Evolutionary conservation across 2,797 vertebrate species (phyloP).

Genomic region (Adrianichthys oophorus): DNA sequence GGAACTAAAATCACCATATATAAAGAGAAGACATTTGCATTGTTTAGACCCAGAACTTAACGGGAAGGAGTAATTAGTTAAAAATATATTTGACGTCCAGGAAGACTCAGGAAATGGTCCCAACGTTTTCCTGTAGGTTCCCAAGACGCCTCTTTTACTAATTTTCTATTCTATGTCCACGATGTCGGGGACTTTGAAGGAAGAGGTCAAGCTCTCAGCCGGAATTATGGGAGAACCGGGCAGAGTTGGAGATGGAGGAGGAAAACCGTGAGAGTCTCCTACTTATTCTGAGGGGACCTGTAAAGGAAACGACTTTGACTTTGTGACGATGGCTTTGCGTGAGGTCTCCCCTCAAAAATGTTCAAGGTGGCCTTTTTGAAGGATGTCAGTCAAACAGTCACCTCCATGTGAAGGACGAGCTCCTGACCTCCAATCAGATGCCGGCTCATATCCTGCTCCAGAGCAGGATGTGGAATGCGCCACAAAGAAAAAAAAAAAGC

Average conservation of each 20-base stretch:
- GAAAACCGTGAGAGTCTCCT: conserved; percentile 50
- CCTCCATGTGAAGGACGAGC: conserved; percentile 19
- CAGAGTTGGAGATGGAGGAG: conserved; percentile 21
- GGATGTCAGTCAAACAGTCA: conserved; percentile 16
- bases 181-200: conserved; percentile 14
- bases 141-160: conserved; percentile 8
- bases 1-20: neutral
- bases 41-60: neutral
- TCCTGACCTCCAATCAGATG: conserved; percentile 10
- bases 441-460: conserved; percentile 42
- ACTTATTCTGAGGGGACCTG: conserved; percentile 48
- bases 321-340: conserved; percentile 27
- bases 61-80: neutral
- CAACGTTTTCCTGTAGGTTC: conserved; percentile 26
- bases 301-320: conserved; percentile 50
- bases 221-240: conserved; percentile 12
- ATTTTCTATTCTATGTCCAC: neutral
- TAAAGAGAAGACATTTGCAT: neutral
- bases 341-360: conserved; percentile 17
- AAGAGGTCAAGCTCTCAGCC: conserved; percentile 13
- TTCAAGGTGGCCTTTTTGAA: conserved; percentile 38
- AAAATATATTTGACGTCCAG: conserved; percentile 1
- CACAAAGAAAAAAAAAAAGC: conserved; percentile 33
- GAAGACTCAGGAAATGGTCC: conserved; percentile 17
- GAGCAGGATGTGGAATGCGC: conserved; percentile 45